Evolutionary conservation across 2,797 vertebrate genomes (phyloP), one percentile per base, ranked within the genome.

Genomic region (Anguilla marmorata): DNA sequence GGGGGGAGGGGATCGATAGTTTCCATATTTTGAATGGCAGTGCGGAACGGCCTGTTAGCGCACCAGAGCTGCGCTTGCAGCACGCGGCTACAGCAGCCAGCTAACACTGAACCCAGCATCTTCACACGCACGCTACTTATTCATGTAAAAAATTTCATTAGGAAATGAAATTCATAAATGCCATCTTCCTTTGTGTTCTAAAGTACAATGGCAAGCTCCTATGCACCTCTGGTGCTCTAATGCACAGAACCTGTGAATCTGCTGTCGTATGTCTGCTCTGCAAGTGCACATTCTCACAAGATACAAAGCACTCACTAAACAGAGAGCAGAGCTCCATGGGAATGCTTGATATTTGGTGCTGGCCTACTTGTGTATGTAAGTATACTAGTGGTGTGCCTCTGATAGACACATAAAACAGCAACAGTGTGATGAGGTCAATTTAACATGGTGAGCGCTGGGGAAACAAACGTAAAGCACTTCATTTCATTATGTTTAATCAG

Each of bases 1-100:
- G 91, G 91, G 91, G 89, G 92, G 90, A 86, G 88, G 79, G 0
- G 72, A 93, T 95, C 94, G 94, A 95, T 91, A 94, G 87, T 94
- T 95, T 91, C 92, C 91, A 90, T 60, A 41, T 95, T 96, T 93
- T 92, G 89, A 92, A 93, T 58, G 80, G 90, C 86, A 74, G 89
- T 79, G 90, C 91, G 92, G 92, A 92, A 92, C 91, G 92, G 93
- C 93, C 86, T 37, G n/a, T 72, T 79, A 16, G 93, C 91, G 92
- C 92, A 90, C 91, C 93, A 91, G 90, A 91, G 93, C 89, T 92
- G 89, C 90, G 52, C 58, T 63, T 72, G 66, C 76, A 24, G 84
- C 41, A 30, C 2, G 37, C 9, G 12, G 21, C 37, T 63, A 12
- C 12, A 41, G 52, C 54, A 58, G 30, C 74, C 33, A 41, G 33